Evolutionary conservation across 1,140 invertebrate genomes (phyloP), one percentile per base, ranked within the genome.

Genomic region (Tribolium castaneum): DNA sequence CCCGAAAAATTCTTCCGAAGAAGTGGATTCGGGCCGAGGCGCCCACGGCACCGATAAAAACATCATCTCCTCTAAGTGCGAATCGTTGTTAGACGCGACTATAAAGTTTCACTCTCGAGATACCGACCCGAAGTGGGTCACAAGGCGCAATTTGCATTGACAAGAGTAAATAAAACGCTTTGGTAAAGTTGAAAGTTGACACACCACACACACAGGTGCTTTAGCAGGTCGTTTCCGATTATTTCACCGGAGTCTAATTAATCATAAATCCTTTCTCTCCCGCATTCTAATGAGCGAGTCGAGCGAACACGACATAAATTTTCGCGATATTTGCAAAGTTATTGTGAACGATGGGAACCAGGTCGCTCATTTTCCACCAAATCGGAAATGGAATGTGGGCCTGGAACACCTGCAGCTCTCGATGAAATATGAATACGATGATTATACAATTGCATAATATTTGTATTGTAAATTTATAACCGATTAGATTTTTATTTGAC

Each of bases 131-230:
- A 66, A 66, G 59, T 66, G 59, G 59, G 59, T 66, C 59, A 66
- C 25, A 66, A 35, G 59, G 25, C 59, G 30, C 59, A 66, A 66
- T 66, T 66, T 66, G 59, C 59, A 66, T 66, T 66, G 59, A 66
- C 59, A 66, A 66, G 59, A 66, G 59, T 35, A 66, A 66, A 66
- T 66, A 66, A 66, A 66, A 35, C 19, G 59, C 59, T 66, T 59
- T 66, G 59, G 59, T 66, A 66, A 66, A 66, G 59, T 66, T 66
- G 59, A 66, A 66, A 66, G 59, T 66, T 66, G 59, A 66, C 59
- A 66, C 59, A 35, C 25, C 59, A 35, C 30, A 45, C 39, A 66
- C 39, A 66, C 59, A 66, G 59, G 59, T 66, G 59, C 59, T 14
- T 66, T 66, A 66, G 30, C 59, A 66, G 59, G 59, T 66, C 59